phyloP scores from a whole-genome alignment of 2,113 vertebrate species.

The Notiomystis cincta region DNA sequence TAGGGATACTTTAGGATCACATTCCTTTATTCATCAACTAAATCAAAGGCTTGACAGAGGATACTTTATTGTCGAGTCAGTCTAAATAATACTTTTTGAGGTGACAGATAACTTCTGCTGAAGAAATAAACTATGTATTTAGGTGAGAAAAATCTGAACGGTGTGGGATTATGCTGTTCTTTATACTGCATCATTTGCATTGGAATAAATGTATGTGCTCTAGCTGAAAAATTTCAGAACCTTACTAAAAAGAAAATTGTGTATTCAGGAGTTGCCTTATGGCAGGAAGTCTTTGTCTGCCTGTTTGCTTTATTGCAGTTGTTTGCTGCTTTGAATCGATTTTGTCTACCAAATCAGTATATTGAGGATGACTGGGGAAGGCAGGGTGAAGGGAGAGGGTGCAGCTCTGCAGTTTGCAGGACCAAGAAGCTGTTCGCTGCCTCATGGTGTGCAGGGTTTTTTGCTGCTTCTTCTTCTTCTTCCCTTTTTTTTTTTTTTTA shows the following conservation, averaged over 20 bases:
- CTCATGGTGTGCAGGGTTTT: not conserved
- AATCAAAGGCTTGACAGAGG: constrained; percentile 49
- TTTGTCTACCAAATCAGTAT: constrained; percentile 62
- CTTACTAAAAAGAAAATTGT: not conserved
- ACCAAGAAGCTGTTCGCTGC: constrained; percentile 24
- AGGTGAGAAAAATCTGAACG: not conserved
- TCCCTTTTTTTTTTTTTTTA: not conserved
- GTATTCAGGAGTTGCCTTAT: constrained; percentile 29
- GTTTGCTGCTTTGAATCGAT: constrained; percentile 69
- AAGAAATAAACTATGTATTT: not conserved
- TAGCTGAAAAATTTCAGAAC: not conserved
- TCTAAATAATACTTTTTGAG: constrained; percentile 35
- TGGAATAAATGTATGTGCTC: not conserved
- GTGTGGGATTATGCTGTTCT: not conserved
- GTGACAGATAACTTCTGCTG: constrained; percentile 29
- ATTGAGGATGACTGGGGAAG: constrained; percentile 34
- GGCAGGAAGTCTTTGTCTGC: constrained; percentile 72
- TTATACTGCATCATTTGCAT: not conserved
- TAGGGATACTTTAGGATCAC: constrained; percentile 45
- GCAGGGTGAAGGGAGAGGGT: not conserved
- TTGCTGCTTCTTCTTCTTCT: not conserved
- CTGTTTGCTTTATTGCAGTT: constrained; percentile 52
- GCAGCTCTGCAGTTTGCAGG: constrained; percentile 32
- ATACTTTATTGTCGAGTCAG: not conserved
- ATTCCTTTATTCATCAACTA: constrained; percentile 59